A percentile compares a stretch with the other conserved stretches of the same genome.
phyloP scores from a whole-genome alignment of 2,797 vertebrate genomes.

The Erethizon dorsatum region DNA sequence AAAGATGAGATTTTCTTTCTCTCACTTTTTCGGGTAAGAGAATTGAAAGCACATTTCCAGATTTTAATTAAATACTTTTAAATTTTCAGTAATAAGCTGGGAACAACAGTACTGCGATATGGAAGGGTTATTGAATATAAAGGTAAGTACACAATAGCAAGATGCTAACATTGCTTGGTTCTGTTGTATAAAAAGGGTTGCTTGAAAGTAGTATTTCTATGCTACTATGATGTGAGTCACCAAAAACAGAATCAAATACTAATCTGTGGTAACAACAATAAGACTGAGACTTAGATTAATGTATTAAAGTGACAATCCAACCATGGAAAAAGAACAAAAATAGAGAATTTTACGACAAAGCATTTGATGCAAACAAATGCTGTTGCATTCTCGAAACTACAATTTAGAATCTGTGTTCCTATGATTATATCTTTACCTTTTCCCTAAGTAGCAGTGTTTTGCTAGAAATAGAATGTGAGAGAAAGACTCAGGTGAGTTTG shows the following conservation, averaged over 20 bases:
- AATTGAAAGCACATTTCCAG: slow-evolving; percentile 83
- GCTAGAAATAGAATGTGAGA: neutral
- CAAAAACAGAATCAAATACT: slow-evolving; percentile 47
- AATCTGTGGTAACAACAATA: slow-evolving; percentile 36
- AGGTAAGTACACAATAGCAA: slow-evolving; percentile 71
- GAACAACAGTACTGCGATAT: slow-evolving; percentile 64
- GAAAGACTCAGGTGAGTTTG: neutral
- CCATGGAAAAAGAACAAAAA: neutral
- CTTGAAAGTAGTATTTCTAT: slow-evolving; percentile 61
- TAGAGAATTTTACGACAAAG: slow-evolving; percentile 28
- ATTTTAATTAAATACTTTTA: slow-evolving; percentile 86
- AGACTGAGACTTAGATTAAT: slow-evolving; percentile 61
- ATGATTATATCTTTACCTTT: neutral
- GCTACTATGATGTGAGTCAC: neutral
- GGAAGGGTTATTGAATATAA: slow-evolving; percentile 75
- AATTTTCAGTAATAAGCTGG: slow-evolving; percentile 73
- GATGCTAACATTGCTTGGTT: slow-evolving; percentile 51
- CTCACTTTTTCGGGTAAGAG: slow-evolving; percentile 72
- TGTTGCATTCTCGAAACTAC: neutral
- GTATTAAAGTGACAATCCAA: neutral
- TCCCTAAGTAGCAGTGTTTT: neutral
- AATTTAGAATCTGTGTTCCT: neutral
- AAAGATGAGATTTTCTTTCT: slow-evolving; percentile 78
- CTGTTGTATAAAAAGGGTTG: slow-evolving; percentile 36
- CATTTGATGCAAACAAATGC: neutral